Evolutionary conservation across 2,797 vertebrate genomes (phyloP).

Genomic region (Taenioides sp.): DNA sequence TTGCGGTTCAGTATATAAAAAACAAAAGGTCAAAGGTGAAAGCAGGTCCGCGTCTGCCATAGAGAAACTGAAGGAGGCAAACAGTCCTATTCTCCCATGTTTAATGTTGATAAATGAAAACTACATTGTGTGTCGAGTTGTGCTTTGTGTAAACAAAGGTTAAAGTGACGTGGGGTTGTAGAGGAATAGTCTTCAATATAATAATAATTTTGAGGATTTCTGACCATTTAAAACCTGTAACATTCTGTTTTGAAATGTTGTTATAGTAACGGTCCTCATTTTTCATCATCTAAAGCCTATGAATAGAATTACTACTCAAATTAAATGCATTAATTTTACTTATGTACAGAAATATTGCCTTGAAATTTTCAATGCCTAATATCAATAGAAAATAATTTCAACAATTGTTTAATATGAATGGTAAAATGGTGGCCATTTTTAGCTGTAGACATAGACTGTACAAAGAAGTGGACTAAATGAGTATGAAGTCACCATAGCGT

Average conservation of each 20-base stretch:
- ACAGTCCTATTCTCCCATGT: slow-evolving; percentile 21
- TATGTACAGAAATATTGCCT: background rate
- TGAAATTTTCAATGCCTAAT: background rate
- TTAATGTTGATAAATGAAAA: slow-evolving; percentile 39
- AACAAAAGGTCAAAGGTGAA: slow-evolving; percentile 32
- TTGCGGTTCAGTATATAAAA: slow-evolving; percentile 46
- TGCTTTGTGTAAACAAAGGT: background rate
- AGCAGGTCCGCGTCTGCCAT: slow-evolving; percentile 56
- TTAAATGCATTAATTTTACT: no score
- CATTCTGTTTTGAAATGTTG: no score
- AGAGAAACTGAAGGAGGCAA: slow-evolving; percentile 16
- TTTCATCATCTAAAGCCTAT: no score
- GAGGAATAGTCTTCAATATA: background rate
- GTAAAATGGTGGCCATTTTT: background rate
- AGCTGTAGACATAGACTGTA: background rate
- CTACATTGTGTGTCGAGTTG: slow-evolving; percentile 5
- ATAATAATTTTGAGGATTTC: background rate
- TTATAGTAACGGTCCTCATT: no score
- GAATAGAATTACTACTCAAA: no score
- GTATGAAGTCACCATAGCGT: no score
- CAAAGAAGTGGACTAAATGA: no score
- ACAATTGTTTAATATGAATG: background rate
- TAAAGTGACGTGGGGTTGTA: background rate
- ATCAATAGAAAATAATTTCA: background rate
- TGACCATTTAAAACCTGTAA: no score